Evolutionary conservation across 2,888 invertebrate genomes (phyloP).

Genomic region (Acanthacorydalis orientalis): DNA sequence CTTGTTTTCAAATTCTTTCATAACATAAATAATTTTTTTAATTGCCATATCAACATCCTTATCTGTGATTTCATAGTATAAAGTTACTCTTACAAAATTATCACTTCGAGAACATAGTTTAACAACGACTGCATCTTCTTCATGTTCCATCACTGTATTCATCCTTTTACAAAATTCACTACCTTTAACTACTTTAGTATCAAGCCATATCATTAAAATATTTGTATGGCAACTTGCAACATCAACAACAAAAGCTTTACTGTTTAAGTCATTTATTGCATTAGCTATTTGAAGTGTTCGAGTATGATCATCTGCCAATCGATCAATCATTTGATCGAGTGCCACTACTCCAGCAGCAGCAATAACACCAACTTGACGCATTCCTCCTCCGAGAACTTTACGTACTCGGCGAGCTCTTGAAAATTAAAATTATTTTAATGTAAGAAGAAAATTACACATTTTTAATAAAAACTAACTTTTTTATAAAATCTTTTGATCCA

Average conservation of each 20-base stretch:
- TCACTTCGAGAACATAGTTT: constrained; percentile 40
- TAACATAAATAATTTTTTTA: constrained; percentile 51
- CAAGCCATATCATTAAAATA: constrained; percentile 50
- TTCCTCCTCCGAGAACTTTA: constrained; percentile 84
- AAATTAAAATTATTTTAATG: neutral
- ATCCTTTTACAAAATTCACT: constrained; percentile 36
- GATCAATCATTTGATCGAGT: constrained; percentile 58
- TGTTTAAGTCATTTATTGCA: constrained; percentile 41
- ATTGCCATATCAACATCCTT: constrained; percentile 48
- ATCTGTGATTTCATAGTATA: constrained; percentile 53
- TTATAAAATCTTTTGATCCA: constrained; percentile 56
- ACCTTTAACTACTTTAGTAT: constrained; percentile 33
- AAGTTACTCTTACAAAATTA: constrained; percentile 45
- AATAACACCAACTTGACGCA: constrained; percentile 82
- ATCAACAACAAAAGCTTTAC: constrained; percentile 44
- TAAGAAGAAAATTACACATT: neutral
- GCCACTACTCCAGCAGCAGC: constrained; percentile 82
- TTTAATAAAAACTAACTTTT: constrained; percentile 35
- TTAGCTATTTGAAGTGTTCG: constrained; percentile 47
- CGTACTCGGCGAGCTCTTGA: constrained; percentile 58
- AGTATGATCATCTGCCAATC: constrained; percentile 57
- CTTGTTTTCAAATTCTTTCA: constrained; percentile 38
- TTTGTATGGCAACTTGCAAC: constrained; percentile 49
- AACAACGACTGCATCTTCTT: constrained; percentile 36
- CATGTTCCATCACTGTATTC: constrained; percentile 24